Base-by-base conservation (phyloP, 2,888 invertebrate species). In the Nephrotoma guestfalica region DNA sequence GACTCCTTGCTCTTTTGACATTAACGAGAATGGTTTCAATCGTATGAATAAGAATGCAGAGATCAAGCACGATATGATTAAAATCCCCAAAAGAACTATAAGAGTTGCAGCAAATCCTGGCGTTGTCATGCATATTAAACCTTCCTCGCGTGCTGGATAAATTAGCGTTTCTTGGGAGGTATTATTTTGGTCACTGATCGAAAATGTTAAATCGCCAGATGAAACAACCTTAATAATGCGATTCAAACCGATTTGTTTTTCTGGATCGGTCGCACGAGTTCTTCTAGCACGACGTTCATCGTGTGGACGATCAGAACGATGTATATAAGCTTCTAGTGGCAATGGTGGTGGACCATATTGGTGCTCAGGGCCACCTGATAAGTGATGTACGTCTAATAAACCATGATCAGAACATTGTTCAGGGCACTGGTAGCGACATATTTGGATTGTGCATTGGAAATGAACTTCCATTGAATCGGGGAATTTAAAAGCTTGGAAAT, bases 391-490 rank as follows among this genome's bases (percentile, higher is more conserved):
- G 87, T 95, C 94, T 90, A 92, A 92, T 0, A 94, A 90, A 86
- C 92, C 92, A 90, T 93, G 87, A 88, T 96, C 96, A 0, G 96
- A 95, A 90, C 97, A 98, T 90, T 98, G 98, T 88, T 97, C 97
- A 0, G 98, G 98, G 89, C 98, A 98, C 89, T 97, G 96, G 89
- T 97, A 97, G 88, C 97, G 93, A 91, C 98, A 98, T 89, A 98
- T 97, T 91, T 98, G 97, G 88, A 98, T 97, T 43, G 97, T 97
- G 90, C 97, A 98, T 91, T 97, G 97, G 93, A 98, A 98, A 91
- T 98, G 97, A 0, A 98, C 98, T 90, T 98, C 97, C 97, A 98
- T 98, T 0, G 97, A 97, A 90, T 98, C 98, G 0, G 98, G 98
- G 93, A 98, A 98, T 90, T 98, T 98, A 92, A 98, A 98, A 0